Base-by-base conservation (phyloP, 2,888 invertebrate species). In the Synergus japonicus region DNA sequence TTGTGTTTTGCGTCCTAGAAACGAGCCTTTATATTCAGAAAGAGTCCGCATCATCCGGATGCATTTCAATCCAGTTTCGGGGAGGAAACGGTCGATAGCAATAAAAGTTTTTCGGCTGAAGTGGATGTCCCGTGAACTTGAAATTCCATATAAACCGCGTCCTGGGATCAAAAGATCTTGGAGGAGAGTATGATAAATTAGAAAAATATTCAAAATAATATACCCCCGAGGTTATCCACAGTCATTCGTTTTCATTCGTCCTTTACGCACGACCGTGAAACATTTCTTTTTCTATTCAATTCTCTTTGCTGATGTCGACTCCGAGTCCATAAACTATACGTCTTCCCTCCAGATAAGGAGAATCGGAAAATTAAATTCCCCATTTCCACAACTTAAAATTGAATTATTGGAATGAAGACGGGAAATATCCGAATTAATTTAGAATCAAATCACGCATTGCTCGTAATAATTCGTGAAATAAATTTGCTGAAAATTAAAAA, bases 11-110 rank as follows among this genome's bases (percentile, higher is more conserved):
- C 22, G 60, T 60, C 12, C 22, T 12, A 79, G 83, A 69, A 78
- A 76, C 76, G 63, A 66, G 54, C 63, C 81, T 81, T 83, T 80
- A 77, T 83, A 83, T 81, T 81, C 83, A 73, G 81, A 80, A 81
- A 81, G 83, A 81, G 80, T 81, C 76, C 79, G 77, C 63, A 73
- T 83, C 81, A 79, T 79, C 79, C 77, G 80, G 78, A 77, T 80
- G 78, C 79, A 81, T 83, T 83, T 79, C 83, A 83, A 79, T 78
- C 80, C 77, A 83, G 78, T 81, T 80, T 80, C 73, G 78, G 64
- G 43, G 44, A 77, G 76, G 78, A 69, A 66, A 78, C 64, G 79
- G 44, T 76, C 77, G 78, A 83, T 83, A 79, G 79, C 79, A 83
- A 83, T 81, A 81, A 78, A 81, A 77, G 69, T 81, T 79, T 80